phyloP scores from a whole-genome alignment of 2,888 invertebrate genomes.

The Epirrita christyi region DNA sequence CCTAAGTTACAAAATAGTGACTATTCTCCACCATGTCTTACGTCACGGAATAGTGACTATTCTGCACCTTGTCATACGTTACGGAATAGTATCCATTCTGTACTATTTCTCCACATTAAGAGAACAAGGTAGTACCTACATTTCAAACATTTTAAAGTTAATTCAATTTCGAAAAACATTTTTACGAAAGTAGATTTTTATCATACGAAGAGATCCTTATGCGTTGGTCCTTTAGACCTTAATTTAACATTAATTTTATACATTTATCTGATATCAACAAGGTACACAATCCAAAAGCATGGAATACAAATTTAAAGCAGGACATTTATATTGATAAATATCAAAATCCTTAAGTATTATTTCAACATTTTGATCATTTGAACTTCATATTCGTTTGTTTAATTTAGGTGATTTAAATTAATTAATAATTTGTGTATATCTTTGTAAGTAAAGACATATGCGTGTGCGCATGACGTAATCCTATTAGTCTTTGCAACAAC shows the following conservation, averaged over 20 bases:
- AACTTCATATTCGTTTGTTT: constrained; percentile 19
- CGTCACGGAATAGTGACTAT: constrained; percentile 22
- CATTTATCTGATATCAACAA: constrained; percentile 8
- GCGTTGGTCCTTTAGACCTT: constrained; percentile 26
- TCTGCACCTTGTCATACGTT: constrained; percentile 20
- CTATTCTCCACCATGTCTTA: constrained; percentile 23
- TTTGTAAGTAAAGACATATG: constrained; percentile 2
- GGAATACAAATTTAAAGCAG: constrained; percentile 16
- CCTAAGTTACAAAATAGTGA: constrained; percentile 17
- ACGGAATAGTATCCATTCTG: constrained; percentile 14
- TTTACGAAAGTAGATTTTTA: constrained; percentile 26
- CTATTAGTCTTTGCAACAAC: constrained; percentile 13
- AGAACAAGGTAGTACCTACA: constrained; percentile 14
- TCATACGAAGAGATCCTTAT: constrained; percentile 27
- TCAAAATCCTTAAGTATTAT: constrained; percentile 8
- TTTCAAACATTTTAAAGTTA: constrained; percentile 15
- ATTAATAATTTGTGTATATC: not conserved
- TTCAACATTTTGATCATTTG: constrained; percentile 19
- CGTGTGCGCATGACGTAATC: constrained; percentile 7
- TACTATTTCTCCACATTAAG: constrained; percentile 5
- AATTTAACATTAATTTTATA: constrained; percentile 11
- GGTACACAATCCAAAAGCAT: constrained; percentile 18
- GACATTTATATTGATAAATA: constrained; percentile 3
- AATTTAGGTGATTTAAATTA: constrained; percentile 12
- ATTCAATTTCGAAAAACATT: constrained; percentile 20